phyloP scores from a whole-genome alignment of 1,140 invertebrate species.

The Aporrectodea caliginosa region DNA sequence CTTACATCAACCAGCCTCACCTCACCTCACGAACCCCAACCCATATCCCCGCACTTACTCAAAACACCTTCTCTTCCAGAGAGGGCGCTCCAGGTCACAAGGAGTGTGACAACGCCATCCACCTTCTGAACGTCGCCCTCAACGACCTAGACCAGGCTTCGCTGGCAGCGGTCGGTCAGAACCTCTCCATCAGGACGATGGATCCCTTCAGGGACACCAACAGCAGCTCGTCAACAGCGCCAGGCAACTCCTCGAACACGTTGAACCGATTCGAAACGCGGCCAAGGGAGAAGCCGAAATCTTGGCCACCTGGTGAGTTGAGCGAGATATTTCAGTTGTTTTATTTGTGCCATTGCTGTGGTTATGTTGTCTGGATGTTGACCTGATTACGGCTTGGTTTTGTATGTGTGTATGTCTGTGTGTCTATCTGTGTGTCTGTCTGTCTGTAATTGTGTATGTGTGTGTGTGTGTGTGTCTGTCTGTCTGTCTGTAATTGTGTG shows the following conservation, averaged over 20 bases:
- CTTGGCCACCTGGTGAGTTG: slow-evolving; percentile 74
- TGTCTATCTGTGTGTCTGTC: neutral
- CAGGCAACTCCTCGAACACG: slow-evolving; percentile 58
- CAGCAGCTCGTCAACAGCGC: slow-evolving; percentile 68
- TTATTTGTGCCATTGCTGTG: neutral
- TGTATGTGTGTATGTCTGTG: neutral
- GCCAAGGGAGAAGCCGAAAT: slow-evolving; percentile 88
- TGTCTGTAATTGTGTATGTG: neutral
- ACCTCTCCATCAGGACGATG: slow-evolving; percentile 68
- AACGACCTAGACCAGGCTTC: slow-evolving; percentile 65
- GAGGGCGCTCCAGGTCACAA: slow-evolving; percentile 92
- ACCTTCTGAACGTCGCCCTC: slow-evolving; percentile 68
- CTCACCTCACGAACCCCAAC: slow-evolving; percentile 21
- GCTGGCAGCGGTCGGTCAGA: slow-evolving; percentile 80
- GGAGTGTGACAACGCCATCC: slow-evolving; percentile 82
- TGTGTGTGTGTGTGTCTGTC: neutral
- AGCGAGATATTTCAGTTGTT: slow-evolving; percentile 11
- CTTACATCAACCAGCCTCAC: neutral
- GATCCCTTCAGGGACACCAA: slow-evolving; percentile 70
- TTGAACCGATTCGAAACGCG: slow-evolving; percentile 75
- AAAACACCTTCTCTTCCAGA: slow-evolving; percentile 58
- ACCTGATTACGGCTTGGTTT: neutral
- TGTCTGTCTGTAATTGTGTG: neutral
- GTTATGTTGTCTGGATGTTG: neutral
- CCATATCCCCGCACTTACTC: too few relatives aligned